phyloP scores from a whole-genome alignment of 2,797 vertebrate genomes.

The Scleropages formosus region DNA sequence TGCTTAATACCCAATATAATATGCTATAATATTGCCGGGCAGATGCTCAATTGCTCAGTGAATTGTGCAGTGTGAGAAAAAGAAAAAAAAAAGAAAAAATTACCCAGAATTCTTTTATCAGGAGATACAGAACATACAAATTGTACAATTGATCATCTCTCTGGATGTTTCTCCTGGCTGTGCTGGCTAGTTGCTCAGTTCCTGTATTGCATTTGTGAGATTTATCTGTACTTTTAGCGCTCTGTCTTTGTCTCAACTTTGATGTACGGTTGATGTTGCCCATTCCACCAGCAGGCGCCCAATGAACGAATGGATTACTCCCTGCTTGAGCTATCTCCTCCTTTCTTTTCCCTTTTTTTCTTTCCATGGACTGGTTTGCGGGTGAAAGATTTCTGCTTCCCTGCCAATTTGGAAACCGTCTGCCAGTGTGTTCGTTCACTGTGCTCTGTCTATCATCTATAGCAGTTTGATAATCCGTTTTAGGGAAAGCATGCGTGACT shows the following conservation, averaged over 20 bases:
- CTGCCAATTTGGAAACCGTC: background rate
- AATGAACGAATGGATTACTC: slow-evolving; percentile 1
- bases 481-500: background rate
- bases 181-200: background rate
- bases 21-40: background rate
- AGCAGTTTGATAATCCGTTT: background rate
- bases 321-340: background rate
- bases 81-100: background rate
- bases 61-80: background rate
- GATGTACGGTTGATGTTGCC: background rate
- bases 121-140: background rate
- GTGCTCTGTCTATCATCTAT: background rate
- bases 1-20: background rate
- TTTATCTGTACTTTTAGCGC: slow-evolving; percentile 2
- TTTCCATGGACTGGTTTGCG: background rate
- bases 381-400: background rate
- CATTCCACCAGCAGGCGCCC: background rate
- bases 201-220: background rate
- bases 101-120: background rate
- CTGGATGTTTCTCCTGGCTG: background rate
- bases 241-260: background rate
- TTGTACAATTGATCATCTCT: background rate
- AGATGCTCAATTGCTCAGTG: background rate
- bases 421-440: background rate
- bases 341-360: background rate